A percentile compares a stretch with the other conserved stretches of the same genome.
These are phyloP conservation scores for Puffinus mauretanicus DNA, from an alignment of 2,113 vertebrate species.

Conservation along the genomic window DNA sequence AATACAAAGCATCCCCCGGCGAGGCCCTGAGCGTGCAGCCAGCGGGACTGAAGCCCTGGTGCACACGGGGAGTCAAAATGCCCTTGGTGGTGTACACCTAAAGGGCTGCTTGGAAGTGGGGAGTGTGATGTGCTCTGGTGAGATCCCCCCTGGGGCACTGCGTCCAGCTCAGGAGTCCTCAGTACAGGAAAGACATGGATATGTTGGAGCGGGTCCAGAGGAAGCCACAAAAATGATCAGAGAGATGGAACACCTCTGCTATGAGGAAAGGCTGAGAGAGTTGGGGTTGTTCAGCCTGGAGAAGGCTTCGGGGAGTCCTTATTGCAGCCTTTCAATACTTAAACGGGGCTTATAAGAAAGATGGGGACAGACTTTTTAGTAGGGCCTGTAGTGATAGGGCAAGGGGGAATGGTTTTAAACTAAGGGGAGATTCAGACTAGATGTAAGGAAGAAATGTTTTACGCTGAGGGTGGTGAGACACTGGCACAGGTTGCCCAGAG, in stretches of 20 bases:
- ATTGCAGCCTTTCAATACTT: too few species aligned
- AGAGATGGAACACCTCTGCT: neutral
- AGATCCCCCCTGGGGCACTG: neutral
- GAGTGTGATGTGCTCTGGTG: too few species aligned
- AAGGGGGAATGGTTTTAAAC: neutral
- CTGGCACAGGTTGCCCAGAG: too few species aligned
- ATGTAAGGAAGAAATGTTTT: too few species aligned
- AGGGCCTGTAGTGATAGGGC: neutral
- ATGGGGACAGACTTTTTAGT: neutral
- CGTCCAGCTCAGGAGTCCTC: neutral
- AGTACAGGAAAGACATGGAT: neutral
- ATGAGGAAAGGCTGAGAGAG: neutral
- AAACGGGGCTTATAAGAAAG: neutral
- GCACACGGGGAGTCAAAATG: rapidly evolving
- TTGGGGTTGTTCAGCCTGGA: neutral
- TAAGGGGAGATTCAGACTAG: neutral
- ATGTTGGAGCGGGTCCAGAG: neutral
- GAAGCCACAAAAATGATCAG: rapidly evolving
- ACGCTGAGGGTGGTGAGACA: too few species aligned
- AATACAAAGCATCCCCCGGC: neutral
- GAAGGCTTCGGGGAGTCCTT: neutral
- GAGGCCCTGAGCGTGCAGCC: rapidly evolving
- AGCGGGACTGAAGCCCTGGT: neutral
- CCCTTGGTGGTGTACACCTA: rapidly evolving
- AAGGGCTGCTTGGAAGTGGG: neutral